A percentile compares a stretch with the other conserved stretches of the same genome.
phyloP scores from a whole-genome alignment of 2,113 vertebrate species.

The Steatornis caripensis region DNA sequence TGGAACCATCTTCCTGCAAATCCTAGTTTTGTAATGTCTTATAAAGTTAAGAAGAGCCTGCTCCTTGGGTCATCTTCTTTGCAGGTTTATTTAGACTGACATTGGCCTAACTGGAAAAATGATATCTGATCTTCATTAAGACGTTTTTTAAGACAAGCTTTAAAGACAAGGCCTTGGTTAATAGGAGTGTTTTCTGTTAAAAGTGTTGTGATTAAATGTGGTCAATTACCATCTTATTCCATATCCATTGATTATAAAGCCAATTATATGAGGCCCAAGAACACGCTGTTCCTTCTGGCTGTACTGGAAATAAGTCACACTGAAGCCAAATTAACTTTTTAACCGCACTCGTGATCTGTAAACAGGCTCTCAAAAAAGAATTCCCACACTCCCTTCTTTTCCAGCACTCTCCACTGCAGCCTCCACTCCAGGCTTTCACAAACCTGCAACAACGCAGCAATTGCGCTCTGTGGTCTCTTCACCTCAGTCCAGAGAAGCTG shows the following conservation, averaged over 20 bases:
- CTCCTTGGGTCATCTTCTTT: not conserved
- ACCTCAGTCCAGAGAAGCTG: not conserved
- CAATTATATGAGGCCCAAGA: not conserved
- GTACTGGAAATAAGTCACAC: not conserved
- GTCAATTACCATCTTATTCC: not conserved
- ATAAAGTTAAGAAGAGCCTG: not conserved
- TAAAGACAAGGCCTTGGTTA: not conserved
- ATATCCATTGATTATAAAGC: not conserved
- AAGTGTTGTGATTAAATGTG: not conserved
- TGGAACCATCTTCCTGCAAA: not conserved
- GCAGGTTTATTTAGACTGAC: not conserved
- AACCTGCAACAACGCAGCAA: not conserved
- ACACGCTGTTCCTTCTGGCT: not conserved
- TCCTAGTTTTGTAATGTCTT: not conserved
- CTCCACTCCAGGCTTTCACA: not conserved
- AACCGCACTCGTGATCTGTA: not conserved
- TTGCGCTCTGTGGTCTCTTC: not conserved
- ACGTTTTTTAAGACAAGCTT: not conserved
- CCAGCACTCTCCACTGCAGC: not conserved
- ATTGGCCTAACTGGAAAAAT: not conserved
- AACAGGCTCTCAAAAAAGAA: not conserved
- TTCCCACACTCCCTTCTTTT: not conserved
- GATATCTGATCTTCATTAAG: not conserved
- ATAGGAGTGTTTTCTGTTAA: not conserved
- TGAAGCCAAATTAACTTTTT: not conserved